Evolutionary conservation across 2,113 vertebrate species (phyloP), one percentile per base, ranked within the genome.

Genomic region (Microtus ochrogaster): DNA sequence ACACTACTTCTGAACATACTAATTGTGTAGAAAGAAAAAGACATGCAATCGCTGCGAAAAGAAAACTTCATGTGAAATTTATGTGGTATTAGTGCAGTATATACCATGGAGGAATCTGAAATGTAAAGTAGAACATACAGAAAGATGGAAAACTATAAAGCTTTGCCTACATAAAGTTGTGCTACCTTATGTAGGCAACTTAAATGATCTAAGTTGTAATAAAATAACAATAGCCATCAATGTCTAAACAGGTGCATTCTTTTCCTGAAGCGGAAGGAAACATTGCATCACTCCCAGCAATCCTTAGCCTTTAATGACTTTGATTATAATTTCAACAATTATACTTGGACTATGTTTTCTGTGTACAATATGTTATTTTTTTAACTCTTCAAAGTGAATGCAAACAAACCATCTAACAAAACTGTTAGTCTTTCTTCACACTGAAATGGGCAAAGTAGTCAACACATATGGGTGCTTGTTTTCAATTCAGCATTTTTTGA

Each of bases 361-460:
- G 8, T 88, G 58, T 28, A 92, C 16, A 88, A 63, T 76, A 47
- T 73, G 49, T 7, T 72, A 79, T 68, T 92, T 90, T 58, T 44
- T 93, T 89, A 12, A 76, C 36, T 68, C 33, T 55, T 36, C 52
- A 76, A 93, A 81, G 58, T 55, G 33, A 96, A 61, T 47, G 58
- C 24, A 58, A 19, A 24, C 21, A 72, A 96, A 77, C n/a, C 91
- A 28, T 41, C 63, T 96, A 47, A 63, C 41, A 81, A 94, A 92
- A 66, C 36, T 79, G 49, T 74, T 89, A 76, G 10, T 86, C 22
- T 28, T 72, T 91, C 58, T 92, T 68, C 39, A 88, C 63, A 49
- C 58, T 81, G 87, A 91, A 96, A 91, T 58, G 85, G 68, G 39
- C 55, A 97, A 83, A 79, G 22, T 39, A 87, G 44, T n/a, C n/a